Evolutionary conservation across 2,797 vertebrate species (phyloP).

Genomic region (Poecilia gillii): DNA sequence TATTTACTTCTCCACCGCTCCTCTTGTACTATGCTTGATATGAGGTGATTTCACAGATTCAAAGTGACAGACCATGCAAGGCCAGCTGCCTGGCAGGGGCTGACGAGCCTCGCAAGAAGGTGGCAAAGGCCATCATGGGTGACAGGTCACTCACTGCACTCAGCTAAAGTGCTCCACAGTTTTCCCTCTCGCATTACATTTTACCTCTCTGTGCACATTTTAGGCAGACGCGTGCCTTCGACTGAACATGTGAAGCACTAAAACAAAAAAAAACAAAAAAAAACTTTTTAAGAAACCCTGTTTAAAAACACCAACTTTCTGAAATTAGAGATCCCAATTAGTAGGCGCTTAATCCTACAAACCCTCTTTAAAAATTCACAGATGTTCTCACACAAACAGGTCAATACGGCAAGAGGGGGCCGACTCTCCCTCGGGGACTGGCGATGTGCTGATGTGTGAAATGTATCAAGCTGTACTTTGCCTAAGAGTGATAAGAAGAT

Average conservation of each 20-base stretch:
- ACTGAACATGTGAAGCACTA: neutral
- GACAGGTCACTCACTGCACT: slow-evolving; percentile 32
- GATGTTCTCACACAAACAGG: slow-evolving; percentile 48
- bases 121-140: slow-evolving; percentile 49
- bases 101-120: slow-evolving; percentile 46
- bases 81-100: slow-evolving; percentile 48
- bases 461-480: slow-evolving; percentile 62
- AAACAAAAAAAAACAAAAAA: neutral
- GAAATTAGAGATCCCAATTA: slow-evolving; percentile 50
- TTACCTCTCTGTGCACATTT: slow-evolving; percentile 21
- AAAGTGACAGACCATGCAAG: slow-evolving; percentile 55
- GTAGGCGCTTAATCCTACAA: slow-evolving; percentile 40
- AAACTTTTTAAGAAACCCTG: neutral
- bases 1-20: slow-evolving; percentile 19
- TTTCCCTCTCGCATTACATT: slow-evolving; percentile 15
- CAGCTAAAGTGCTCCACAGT: slow-evolving; percentile 29
- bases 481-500: slow-evolving; percentile 52
- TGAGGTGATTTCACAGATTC: slow-evolving; percentile 50
- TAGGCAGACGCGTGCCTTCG: neutral
- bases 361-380: slow-evolving; percentile 54
- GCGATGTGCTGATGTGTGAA: slow-evolving; percentile 62
- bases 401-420: slow-evolving; percentile 12
- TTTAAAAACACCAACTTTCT: slow-evolving; percentile 25
- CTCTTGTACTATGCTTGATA: slow-evolving; percentile 24
- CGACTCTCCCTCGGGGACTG: slow-evolving; percentile 11